These are phyloP conservation scores for Arctocebus calabarensis DNA, from an alignment of 2,797 vertebrate genomes.

Conservation along the genomic window DNA sequence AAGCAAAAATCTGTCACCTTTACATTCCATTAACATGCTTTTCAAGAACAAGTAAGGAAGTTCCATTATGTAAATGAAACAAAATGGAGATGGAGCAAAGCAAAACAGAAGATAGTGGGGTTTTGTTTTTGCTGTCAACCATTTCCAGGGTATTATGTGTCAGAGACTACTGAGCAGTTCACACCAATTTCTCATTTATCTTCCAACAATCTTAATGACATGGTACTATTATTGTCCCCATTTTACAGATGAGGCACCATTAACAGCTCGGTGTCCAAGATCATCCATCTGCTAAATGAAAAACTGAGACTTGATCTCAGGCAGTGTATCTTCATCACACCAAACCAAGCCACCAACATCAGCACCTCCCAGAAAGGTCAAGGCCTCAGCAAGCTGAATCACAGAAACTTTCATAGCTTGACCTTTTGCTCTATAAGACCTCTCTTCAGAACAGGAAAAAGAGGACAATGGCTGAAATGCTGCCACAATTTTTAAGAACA, in stretches of 20 bases:
- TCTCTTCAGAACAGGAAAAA: conserved; percentile 36
- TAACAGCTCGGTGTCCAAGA: neutral
- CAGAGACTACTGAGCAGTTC: neutral
- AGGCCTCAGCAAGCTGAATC: neutral
- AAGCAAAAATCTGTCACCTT: conserved; percentile 29
- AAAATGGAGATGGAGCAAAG: neutral
- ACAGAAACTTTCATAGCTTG: conserved; percentile 31
- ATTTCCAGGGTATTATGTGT: neutral
- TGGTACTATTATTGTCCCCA: neutral
- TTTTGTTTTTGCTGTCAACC: conserved; percentile 23
- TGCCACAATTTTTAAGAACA: conserved; percentile 44
- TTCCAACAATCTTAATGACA: conserved; percentile 2
- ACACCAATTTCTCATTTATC: conserved; percentile 39
- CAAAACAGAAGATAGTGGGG: neutral
- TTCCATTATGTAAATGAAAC: neutral
- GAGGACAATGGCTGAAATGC: neutral
- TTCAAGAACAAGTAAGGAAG: conserved; percentile 52
- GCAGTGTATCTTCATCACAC: neutral
- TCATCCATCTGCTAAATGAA: conserved; percentile 2
- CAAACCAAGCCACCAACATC: neutral
- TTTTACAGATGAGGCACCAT: conserved; percentile 27
- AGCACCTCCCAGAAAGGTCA: conserved; percentile 11
- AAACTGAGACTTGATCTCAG: neutral
- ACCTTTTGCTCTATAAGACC: neutral
- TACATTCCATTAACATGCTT: conserved; percentile 24